Conservation (phyloP, 2,797 vertebrate species). For the Syndactyla subalaris region DNA sequence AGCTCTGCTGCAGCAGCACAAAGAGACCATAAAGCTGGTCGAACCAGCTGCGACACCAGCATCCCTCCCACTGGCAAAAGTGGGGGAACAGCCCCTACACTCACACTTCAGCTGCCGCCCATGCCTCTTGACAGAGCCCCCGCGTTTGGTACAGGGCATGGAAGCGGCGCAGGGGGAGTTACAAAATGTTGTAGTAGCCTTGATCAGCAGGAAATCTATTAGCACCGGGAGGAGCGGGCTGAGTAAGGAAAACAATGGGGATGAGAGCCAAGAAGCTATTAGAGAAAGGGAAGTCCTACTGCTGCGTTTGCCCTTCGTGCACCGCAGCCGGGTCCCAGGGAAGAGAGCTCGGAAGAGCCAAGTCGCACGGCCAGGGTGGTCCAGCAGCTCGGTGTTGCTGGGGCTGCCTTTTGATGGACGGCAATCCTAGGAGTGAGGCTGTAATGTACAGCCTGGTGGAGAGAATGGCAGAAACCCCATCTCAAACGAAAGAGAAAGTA, state of each 20-base stretch:
- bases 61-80: accelerated
- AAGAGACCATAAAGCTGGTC: constrained; percentile 30
- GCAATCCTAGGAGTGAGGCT: not conserved
- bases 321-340: not conserved
- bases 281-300: constrained; percentile 35
- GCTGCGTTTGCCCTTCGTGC: constrained; percentile 25
- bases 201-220: constrained; percentile 51
- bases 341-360: not conserved
- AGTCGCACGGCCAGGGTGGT: not conserved
- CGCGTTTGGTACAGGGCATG: accelerated
- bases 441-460: not conserved
- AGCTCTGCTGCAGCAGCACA: constrained; percentile 43
- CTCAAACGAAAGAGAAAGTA: not conserved
- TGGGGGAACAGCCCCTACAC: not conserved
- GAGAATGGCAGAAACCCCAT: not conserved
- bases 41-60: not conserved
- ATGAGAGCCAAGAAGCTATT: constrained; percentile 49
- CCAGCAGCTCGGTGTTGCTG: not conserved
- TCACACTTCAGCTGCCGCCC: accelerated
- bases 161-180: not conserved
- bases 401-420: not conserved
- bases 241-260: constrained; percentile 43
- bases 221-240: constrained; percentile 1
- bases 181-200: constrained; percentile 1
- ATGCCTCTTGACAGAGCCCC: accelerated